Percentiles rank a stretch among this genome's conserved stretches.
Conservation (phyloP, 2,113 vertebrate genomes). For the Lethenteron reissneri region DNA sequence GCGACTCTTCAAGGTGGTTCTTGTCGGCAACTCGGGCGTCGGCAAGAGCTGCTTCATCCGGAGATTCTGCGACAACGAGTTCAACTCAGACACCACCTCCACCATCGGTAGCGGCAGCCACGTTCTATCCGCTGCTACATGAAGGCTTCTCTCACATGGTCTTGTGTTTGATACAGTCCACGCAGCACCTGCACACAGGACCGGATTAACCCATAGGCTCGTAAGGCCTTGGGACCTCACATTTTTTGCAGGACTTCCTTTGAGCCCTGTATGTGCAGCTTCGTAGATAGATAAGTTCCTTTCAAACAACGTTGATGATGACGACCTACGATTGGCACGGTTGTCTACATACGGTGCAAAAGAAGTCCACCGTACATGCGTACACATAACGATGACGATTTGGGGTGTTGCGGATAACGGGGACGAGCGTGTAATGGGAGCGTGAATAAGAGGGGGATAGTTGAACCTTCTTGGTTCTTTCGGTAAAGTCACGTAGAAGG, state of each 20-base stretch:
- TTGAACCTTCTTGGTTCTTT: no score
- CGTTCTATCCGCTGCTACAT: not conserved
- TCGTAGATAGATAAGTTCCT: not conserved
- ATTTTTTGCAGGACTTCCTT: not conserved
- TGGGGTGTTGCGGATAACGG: no score
- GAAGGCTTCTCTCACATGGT: not conserved
- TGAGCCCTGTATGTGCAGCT: not conserved
- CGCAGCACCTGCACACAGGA: not conserved
- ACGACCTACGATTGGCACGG: no score
- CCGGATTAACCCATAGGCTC: not conserved
- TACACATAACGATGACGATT: no score
- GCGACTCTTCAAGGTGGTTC: conserved; percentile 42
- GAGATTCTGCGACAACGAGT: conserved; percentile 30
- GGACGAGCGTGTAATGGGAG: no score
- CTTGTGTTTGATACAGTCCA: not conserved
- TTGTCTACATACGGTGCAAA: no score
- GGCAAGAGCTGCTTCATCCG: conserved; percentile 55
- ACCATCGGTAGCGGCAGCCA: conserved; percentile 28
- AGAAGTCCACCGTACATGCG: no score
- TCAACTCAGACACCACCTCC: conserved; percentile 20
- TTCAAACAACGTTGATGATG: not conserved
- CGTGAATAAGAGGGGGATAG: no score
- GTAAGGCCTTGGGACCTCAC: not conserved
- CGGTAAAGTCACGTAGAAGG: no score
- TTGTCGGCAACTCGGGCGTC: conserved; percentile 41